These are phyloP conservation scores for Hemiscyllium ocellatum DNA, from an alignment of 2,113 vertebrate species.

Conservation along the genomic window DNA sequence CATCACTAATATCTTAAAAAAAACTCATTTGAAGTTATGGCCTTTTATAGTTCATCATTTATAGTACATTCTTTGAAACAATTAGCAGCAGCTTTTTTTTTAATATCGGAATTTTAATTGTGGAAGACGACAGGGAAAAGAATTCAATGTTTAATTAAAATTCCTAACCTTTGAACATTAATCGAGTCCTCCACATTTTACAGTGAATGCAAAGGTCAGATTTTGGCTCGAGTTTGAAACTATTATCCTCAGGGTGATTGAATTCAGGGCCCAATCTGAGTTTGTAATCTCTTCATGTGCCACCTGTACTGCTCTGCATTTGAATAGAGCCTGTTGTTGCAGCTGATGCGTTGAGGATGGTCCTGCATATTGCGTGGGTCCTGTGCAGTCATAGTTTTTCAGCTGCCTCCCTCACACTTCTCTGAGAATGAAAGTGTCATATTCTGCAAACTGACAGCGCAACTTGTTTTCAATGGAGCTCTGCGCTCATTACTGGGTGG, in stretches of 20 bases:
- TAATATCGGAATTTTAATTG: slow-evolving; percentile 18
- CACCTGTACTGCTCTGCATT: not conserved
- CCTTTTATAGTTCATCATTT: not conserved
- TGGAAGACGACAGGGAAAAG: not conserved
- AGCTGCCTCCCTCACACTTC: not conserved
- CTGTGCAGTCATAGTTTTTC: not conserved
- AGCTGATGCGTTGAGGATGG: too few relatives aligned
- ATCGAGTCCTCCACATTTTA: slow-evolving; percentile 3
- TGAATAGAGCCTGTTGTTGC: not conserved
- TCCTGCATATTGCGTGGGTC: too few relatives aligned
- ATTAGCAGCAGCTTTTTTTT: not conserved
- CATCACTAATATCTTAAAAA: not conserved
- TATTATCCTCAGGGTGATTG: not conserved
- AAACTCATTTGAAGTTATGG: not conserved
- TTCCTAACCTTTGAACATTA: slow-evolving; percentile 31
- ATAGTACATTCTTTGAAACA: not conserved
- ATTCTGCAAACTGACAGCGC: too few relatives aligned
- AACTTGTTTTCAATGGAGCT: too few relatives aligned
- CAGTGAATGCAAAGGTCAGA: slow-evolving; percentile 6
- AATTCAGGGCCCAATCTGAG: not conserved
- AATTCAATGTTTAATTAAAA: slow-evolving; percentile 34
- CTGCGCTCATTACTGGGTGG: too few relatives aligned
- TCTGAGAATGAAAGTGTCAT: not conserved
- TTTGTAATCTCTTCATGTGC: not conserved
- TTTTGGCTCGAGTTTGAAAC: not conserved